These are phyloP conservation scores for Astur gentilis DNA, from an alignment of 2,113 vertebrate genomes.

Conservation along the genomic window DNA sequence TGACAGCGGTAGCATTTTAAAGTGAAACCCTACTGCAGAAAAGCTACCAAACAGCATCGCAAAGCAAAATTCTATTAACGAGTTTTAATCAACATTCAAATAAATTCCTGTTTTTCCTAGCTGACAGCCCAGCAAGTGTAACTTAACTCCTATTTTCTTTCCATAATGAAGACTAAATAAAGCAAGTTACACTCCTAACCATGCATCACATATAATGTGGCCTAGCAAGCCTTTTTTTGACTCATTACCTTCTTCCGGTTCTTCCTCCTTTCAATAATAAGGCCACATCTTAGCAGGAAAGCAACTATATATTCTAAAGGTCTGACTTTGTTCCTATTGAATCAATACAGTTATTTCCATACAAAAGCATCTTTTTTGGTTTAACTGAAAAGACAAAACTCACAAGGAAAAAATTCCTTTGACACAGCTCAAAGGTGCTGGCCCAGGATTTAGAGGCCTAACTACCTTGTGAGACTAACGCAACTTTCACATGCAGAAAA, in stretches of 20 bases:
- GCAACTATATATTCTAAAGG: background rate
- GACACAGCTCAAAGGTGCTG: background rate
- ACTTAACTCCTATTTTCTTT: background rate
- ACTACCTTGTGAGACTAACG: background rate
- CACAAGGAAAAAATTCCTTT: background rate
- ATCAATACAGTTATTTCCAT: background rate
- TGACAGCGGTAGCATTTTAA: background rate
- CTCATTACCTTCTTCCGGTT: background rate
- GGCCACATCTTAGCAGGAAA: background rate
- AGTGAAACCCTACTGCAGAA: background rate
- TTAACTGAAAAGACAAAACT: background rate
- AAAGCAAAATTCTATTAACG: background rate
- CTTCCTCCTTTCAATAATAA: background rate
- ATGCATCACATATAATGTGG: background rate
- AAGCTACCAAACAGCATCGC: background rate
- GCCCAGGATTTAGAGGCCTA: background rate
- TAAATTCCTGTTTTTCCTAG: background rate
- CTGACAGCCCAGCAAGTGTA: background rate
- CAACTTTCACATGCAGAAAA: background rate
- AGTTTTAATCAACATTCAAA: background rate
- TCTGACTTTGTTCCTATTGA: background rate
- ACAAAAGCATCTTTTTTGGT: background rate
- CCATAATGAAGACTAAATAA: background rate
- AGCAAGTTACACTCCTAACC: background rate
- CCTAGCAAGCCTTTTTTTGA: background rate